Percentiles rank a stretch among this genome's conserved stretches.
phyloP scores from a whole-genome alignment of 2,113 vertebrate species.

The Pseudorhombus dupliciocellatus region DNA sequence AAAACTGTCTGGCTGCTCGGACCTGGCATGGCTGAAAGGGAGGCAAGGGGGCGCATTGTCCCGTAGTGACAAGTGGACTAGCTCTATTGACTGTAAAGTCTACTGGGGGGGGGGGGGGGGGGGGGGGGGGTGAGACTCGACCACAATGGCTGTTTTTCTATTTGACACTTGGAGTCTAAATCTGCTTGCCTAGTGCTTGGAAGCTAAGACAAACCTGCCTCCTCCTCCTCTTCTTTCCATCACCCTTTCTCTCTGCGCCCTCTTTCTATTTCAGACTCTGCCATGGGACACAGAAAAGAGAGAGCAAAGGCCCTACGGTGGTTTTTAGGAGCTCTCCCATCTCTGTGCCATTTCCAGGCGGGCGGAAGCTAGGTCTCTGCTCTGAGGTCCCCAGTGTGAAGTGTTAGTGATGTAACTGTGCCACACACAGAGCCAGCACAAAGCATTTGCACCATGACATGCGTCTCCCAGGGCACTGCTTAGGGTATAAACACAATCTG shows the following conservation, averaged over 20 bases:
- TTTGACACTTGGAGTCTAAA: slow-evolving; percentile 81
- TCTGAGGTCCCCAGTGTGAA: slow-evolving; percentile 60
- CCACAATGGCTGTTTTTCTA: slow-evolving; percentile 82
- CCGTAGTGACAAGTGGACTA: slow-evolving; percentile 83
- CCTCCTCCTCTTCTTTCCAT: slow-evolving; percentile 28
- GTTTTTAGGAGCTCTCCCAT: slow-evolving; percentile 62
- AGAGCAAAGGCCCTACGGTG: slow-evolving; percentile 55
- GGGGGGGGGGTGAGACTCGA: slow-evolving; percentile 55
- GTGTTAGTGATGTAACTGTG: slow-evolving; percentile 70
- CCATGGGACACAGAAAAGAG: slow-evolving; percentile 48
- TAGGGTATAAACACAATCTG: slow-evolving; percentile 69
- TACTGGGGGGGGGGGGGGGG: slow-evolving; percentile 72
- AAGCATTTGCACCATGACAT: slow-evolving; percentile 68
- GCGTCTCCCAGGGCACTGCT: slow-evolving; percentile 65
- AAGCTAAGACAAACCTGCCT: slow-evolving; percentile 69
- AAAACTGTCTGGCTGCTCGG: slow-evolving; percentile 79
- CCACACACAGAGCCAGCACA: slow-evolving; percentile 70
- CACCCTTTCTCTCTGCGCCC: slow-evolving; percentile 36
- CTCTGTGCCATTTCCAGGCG: slow-evolving; percentile 56
- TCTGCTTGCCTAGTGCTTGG: slow-evolving; percentile 75
- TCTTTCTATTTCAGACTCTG: slow-evolving; percentile 60
- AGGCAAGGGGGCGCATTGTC: slow-evolving; percentile 80
- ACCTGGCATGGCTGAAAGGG: slow-evolving; percentile 76
- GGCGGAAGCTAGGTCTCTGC: slow-evolving; percentile 44
- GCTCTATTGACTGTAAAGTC: slow-evolving; percentile 86